phyloP scores from a whole-genome alignment of 2,113 vertebrate genomes.

The Forbesichthys papilliferus region DNA sequence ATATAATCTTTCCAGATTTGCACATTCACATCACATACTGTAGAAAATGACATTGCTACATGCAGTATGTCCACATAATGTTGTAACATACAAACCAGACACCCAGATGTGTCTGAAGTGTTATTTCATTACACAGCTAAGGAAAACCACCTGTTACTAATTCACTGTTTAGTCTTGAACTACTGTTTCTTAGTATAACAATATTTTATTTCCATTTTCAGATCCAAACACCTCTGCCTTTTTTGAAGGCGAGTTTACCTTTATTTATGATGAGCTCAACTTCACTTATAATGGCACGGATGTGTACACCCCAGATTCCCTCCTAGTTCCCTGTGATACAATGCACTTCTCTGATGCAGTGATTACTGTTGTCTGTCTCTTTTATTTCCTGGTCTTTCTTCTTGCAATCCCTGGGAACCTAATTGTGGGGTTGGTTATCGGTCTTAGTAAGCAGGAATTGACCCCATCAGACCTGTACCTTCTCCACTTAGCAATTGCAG shows the following conservation, averaged over 20 bases:
- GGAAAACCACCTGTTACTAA: neutral
- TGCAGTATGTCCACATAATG: too few species aligned
- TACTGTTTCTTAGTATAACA: neutral
- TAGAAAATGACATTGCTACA: too few species aligned
- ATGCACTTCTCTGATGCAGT: neutral
- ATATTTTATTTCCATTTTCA: constrained; percentile 28
- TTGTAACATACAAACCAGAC: too few species aligned
- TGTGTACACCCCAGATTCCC: constrained; percentile 49
- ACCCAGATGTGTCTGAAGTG: too few species aligned
- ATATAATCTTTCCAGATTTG: neutral
- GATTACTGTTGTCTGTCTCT: constrained; percentile 25
- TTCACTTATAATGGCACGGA: constrained; percentile 46
- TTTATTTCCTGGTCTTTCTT: constrained; percentile 71
- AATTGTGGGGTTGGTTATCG: constrained; percentile 70
- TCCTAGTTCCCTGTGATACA: constrained; percentile 54
- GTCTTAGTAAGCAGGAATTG: constrained; percentile 41
- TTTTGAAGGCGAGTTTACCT: constrained; percentile 13
- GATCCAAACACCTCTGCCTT: constrained; percentile 49
- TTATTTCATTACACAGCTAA: too few species aligned
- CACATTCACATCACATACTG: too few species aligned
- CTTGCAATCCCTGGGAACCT: constrained; percentile 76
- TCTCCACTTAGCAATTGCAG: constrained; percentile 72
- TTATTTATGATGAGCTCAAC: constrained; percentile 56
- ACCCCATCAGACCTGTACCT: constrained; percentile 77
- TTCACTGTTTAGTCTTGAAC: neutral